Conservation (phyloP, 2,888 invertebrate genomes). For the Netelia inedita region DNA sequence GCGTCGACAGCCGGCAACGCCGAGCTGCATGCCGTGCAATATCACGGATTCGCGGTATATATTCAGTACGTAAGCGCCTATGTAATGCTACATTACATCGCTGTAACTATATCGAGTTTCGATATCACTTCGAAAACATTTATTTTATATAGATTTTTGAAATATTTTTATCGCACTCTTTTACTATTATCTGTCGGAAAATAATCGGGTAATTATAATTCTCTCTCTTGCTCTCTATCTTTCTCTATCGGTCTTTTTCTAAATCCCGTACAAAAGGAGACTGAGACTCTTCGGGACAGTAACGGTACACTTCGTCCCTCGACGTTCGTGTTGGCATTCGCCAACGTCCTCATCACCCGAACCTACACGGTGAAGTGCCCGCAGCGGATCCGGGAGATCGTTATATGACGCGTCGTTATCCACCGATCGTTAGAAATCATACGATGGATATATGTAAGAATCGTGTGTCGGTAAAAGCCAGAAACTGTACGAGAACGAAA, state of each 20-base stretch:
- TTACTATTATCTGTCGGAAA: neutral
- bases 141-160: conserved; percentile 16
- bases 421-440: conserved; percentile 77
- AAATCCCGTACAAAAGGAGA: conserved; percentile 17
- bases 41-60: conserved; percentile 45
- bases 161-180: neutral
- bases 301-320: conserved; percentile 71
- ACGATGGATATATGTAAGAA: conserved; percentile 69
- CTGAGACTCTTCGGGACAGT: conserved; percentile 66
- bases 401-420: conserved; percentile 81
- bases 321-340: conserved; percentile 47
- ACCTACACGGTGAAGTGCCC: conserved; percentile 32
- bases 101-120: conserved; percentile 35
- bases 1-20: conserved; percentile 52
- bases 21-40: conserved; percentile 54
- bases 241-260: neutral
- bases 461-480: conserved; percentile 44
- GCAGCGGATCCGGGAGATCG: conserved; percentile 77
- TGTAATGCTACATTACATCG: conserved; percentile 30
- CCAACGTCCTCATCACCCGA: conserved; percentile 71
- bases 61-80: conserved; percentile 2
- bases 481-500: conserved; percentile 31
- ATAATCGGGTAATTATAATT: conserved; percentile 23
- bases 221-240: conserved; percentile 14
- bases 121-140: conserved; percentile 7